Conservation (phyloP, 2,888 invertebrate genomes). For the Ethmia dodecea region DNA sequence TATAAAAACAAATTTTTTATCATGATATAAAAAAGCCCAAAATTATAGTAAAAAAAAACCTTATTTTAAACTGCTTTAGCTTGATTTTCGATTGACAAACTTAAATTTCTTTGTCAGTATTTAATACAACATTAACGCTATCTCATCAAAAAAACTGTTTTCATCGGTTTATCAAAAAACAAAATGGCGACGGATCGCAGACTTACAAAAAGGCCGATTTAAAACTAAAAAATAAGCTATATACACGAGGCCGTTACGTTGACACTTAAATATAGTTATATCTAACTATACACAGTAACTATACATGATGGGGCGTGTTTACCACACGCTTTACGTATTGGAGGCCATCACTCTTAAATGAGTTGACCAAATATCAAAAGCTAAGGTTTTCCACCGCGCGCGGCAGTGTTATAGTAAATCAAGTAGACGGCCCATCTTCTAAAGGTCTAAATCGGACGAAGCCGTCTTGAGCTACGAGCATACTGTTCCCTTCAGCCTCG, state of each 20-base stretch:
- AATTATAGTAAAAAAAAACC: too few relatives aligned
- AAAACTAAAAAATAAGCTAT: conserved; percentile 52
- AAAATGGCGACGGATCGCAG: too few relatives aligned
- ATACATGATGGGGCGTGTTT: conserved; percentile 22
- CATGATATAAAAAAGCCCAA: too few relatives aligned
- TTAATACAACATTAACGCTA: too few relatives aligned
- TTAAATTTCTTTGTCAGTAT: too few relatives aligned
- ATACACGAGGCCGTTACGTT: conserved; percentile 59
- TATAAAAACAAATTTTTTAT: too few relatives aligned
- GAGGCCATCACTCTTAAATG: too few relatives aligned
- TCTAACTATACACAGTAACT: conserved; percentile 64
- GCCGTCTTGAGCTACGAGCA: conserved; percentile 94
- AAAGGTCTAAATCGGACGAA: conserved; percentile 90
- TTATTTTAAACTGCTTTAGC: too few relatives aligned
- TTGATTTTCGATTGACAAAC: too few relatives aligned
- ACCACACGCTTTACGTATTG: conserved; percentile 11
- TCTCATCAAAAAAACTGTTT: too few relatives aligned
- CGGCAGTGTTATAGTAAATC: conserved; percentile 65
- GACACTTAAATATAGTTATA: conserved; percentile 40
- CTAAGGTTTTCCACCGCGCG: conserved; percentile 53
- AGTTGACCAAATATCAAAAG: too few relatives aligned
- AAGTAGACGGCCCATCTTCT: conserved; percentile 72
- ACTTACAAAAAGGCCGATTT: conserved; percentile 30
- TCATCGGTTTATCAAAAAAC: too few relatives aligned
- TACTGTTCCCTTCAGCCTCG: conserved; percentile 80